Base-by-base conservation (phyloP, 35 echinoderm and acorn worm species). In the Chiridota heheva region DNA sequence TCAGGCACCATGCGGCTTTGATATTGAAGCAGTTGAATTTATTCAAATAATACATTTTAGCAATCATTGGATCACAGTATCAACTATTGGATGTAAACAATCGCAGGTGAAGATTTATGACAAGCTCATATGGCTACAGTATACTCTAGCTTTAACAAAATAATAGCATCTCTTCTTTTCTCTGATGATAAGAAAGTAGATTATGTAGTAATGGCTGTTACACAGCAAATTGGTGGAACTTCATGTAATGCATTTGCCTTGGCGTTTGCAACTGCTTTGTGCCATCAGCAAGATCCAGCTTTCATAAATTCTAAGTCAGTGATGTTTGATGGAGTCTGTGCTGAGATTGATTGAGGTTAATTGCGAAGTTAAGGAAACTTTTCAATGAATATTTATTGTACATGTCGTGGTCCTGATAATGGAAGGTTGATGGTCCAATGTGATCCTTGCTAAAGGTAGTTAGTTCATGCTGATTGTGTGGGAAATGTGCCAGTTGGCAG, bases 381-480 rank as follows among this genome's bases (percentile, higher is more conserved):
- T 53, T 22, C 10, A 10, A 22, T 53, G 10, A 53, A 53, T 10
- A 53, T 53, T 22, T 53, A 53, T 53, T 53, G 48, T 22, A 53
- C 48, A 10, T 53, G 48, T 53, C 10, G 48, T 10, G 48, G 48
- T 22, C 48, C 48, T 22, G 48, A 53, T 22, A 53, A 10, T 22
- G 48, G 48, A 22, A n/a, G n/a, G n/a, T n/a, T n/a, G n/a, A n/a
- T 53, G 10, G 48, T 13, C 48, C 48, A 53, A 38, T 70, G 67
- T 10, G 25, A 36, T 42, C 5, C 6, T 25, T 0, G 25, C 18
- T n/a, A 35, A 30, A 25, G 42, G 22, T 30, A 39, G 25, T 70
- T n/a, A n/a, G n/a, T 70, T 1, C 15, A 70, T 35, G 69, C 24
- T 43, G 36, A 24, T 17, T 72, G 69, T 46, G 69, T 72, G 12